phyloP scores from a whole-genome alignment of 2,888 invertebrate genomes.

The Embidobia sp. region DNA sequence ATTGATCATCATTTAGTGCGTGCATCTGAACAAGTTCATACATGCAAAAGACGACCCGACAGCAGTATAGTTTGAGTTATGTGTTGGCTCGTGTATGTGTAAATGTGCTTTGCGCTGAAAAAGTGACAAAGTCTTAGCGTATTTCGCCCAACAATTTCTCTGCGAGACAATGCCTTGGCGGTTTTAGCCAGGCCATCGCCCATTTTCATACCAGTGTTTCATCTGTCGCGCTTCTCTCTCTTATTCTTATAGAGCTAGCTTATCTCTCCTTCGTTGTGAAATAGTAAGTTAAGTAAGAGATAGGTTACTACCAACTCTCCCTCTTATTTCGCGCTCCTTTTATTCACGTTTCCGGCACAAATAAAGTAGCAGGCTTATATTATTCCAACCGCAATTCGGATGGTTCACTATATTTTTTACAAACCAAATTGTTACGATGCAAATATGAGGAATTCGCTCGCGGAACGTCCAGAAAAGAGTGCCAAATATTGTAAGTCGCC shows the following conservation, averaged over 20 bases:
- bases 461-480: conserved; percentile 9
- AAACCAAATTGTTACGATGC: conserved; percentile 65
- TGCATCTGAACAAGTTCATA: conserved; percentile 62
- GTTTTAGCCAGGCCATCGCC: conserved; percentile 75
- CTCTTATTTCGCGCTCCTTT: conserved; percentile 58
- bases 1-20: conserved; percentile 60
- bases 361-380: conserved; percentile 75
- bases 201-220: conserved; percentile 71
- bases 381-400: conserved; percentile 69
- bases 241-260: conserved; percentile 52
- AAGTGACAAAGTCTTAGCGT: conserved; percentile 74
- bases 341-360: conserved; percentile 68
- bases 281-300: conserved; percentile 63
- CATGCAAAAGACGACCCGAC: conserved; percentile 51
- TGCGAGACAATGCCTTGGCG: conserved; percentile 73
- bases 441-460: conserved; percentile 26
- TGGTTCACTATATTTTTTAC: conserved; percentile 69
- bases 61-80: conserved; percentile 62
- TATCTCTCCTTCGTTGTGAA: conserved; percentile 54
- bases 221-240: conserved; percentile 65
- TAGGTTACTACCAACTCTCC: conserved; percentile 63
- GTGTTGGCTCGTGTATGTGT: conserved; percentile 63
- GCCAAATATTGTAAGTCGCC: conserved; percentile 11
- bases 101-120: conserved; percentile 70
- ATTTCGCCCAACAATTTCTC: conserved; percentile 75